phyloP scores from a whole-genome alignment of 1,140 invertebrate species.

The Zophobas atratus region DNA sequence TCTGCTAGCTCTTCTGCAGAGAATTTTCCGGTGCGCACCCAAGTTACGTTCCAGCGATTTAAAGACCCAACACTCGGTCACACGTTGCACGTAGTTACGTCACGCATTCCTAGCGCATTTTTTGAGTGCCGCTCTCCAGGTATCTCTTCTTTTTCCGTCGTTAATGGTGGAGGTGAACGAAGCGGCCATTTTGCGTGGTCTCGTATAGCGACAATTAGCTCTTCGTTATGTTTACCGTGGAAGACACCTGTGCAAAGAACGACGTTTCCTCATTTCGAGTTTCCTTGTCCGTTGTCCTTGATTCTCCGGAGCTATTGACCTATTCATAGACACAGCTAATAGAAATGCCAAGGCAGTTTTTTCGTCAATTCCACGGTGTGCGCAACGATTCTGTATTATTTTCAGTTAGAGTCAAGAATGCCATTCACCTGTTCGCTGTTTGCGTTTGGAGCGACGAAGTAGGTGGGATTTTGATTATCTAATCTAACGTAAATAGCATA shows the following conservation, averaged over 20 bases:
- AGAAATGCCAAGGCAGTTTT: conserved; percentile 38
- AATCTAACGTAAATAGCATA: conserved; percentile 15
- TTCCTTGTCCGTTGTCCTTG: conserved; percentile 46
- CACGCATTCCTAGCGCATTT: conserved; percentile 52
- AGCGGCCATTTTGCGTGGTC: conserved; percentile 13
- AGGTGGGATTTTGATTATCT: conserved; percentile 18
- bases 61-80: conserved; percentile 51
- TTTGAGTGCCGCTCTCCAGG: neutral
- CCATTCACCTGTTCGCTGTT: conserved; percentile 32
- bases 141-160: conserved; percentile 6
- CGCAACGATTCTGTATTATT: conserved; percentile 27
- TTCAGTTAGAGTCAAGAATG: conserved; percentile 24
- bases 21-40: conserved; percentile 34
- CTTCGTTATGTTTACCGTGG: neutral
- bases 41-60: neutral
- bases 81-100: conserved; percentile 53
- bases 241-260: conserved; percentile 41
- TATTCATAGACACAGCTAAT: conserved; percentile 45
- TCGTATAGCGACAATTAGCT: conserved; percentile 29
- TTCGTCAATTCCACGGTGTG: conserved; percentile 16
- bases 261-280: conserved; percentile 25
- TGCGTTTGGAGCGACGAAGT: conserved; percentile 6
- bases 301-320: conserved; percentile 52
- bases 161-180: conserved; percentile 5
- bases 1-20: conserved; percentile 29